Base-by-base conservation (phyloP, 2,888 invertebrate species). In the Teleiodes luculella region DNA sequence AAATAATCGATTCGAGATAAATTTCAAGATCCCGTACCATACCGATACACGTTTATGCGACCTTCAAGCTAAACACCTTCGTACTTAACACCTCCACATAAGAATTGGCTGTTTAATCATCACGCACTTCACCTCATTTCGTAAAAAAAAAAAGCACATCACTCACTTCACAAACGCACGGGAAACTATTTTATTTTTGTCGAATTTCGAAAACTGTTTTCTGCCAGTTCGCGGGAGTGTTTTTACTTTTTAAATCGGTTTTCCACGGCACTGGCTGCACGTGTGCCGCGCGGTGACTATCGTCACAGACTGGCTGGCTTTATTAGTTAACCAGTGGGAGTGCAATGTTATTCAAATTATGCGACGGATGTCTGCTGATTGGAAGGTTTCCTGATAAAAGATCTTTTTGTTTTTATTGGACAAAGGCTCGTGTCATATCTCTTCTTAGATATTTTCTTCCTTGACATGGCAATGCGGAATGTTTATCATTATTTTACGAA, bases 251-350 rank as follows among this genome's bases (percentile, higher is more conserved):
- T 43, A 43, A n/a, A 20, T 24, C 51, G 52, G 10, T 52, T 55
- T 16, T 36, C 16, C 24, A 18, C 48, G 18, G 18, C 39, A 52
- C 46, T 50, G 39, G 36, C 41, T 33, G 28, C 64, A 58, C 68
- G 70, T 67, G 62, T 61, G 60, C 52, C 63, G 70, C 60, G 65
- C 59, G 49, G 64, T 58, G 61, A 54, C 52, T 54, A 58, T 62
- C 66, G 61, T 60, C 58, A 78, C 77, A 78, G 72, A 59, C 60
- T 65, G 30, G 20, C 37, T 47, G 47, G 47, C n/a, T 33, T 6
- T n/a, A n/a, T 33, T 33, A 18, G 37, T 37, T 16, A 33, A 33
- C 30, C 30, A 30, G 46, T 53, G 37, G 50, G 43, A 41, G n/a
- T 48, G 48, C 36, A 52, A 41, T 53, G 41, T 47, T 53, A 39